These are phyloP conservation scores for Lasioglossum pauxillum DNA, from an alignment of 2,888 invertebrate genomes.

Conservation along the genomic window DNA sequence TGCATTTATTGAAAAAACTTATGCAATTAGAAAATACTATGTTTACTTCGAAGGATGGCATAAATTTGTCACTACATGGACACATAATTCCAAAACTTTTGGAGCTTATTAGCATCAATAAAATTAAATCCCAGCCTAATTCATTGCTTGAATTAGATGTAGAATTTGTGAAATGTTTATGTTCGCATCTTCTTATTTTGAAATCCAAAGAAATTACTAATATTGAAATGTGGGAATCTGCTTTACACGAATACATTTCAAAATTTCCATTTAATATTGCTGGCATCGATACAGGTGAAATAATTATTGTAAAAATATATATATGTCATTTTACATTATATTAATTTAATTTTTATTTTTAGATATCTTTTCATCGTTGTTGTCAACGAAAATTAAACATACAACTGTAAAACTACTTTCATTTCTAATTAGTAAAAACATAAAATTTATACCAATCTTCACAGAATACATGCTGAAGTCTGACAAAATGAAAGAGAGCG, in stretches of 20 bases:
- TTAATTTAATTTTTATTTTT: constrained; percentile 49
- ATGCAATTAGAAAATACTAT: constrained; percentile 80
- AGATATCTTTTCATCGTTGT: constrained; percentile 71
- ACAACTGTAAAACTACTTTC: constrained; percentile 86
- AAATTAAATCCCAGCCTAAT: constrained; percentile 34
- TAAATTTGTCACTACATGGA: constrained; percentile 86
- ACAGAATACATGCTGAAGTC: constrained; percentile 84
- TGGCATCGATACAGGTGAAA: constrained; percentile 85
- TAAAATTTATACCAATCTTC: constrained; percentile 85
- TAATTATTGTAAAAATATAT: constrained; percentile 77
- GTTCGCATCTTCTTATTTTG: constrained; percentile 67
- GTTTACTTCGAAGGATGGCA: constrained; percentile 85
- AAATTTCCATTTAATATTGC: constrained; percentile 87
- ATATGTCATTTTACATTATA: constrained; percentile 12
- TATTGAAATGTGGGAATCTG: constrained; percentile 86
- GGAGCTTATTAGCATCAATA: constrained; percentile 83
- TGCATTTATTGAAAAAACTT: constrained; percentile 84
- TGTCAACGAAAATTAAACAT: constrained; percentile 65
- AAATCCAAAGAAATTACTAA: constrained; percentile 65
- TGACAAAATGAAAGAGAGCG: constrained; percentile 86
- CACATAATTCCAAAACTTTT: constrained; percentile 87
- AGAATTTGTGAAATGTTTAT: constrained; percentile 70
- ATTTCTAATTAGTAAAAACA: constrained; percentile 86
- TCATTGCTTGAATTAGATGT: constrained; percentile 60
- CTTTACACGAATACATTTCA: constrained; percentile 86